A percentile compares a stretch with the other conserved stretches of the same genome.
These are phyloP conservation scores for Odiellus spinosus DNA, from an alignment of 2,888 invertebrate species.

Conservation along the genomic window DNA sequence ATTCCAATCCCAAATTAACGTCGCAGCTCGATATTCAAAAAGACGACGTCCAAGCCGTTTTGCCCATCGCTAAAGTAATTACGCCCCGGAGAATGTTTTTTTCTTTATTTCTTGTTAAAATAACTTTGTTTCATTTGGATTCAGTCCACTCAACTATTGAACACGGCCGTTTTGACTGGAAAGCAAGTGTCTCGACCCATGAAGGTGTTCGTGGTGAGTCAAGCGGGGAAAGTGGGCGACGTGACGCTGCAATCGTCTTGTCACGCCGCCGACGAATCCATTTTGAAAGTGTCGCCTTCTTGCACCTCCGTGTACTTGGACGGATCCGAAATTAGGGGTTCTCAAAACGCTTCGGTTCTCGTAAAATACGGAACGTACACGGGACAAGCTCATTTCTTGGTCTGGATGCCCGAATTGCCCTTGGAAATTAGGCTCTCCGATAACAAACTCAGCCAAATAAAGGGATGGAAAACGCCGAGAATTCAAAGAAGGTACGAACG, in stretches of 20 bases:
- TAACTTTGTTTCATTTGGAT: constrained; percentile 25
- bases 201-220: constrained; percentile 87
- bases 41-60: constrained; percentile 80
- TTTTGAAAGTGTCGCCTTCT: constrained; percentile 86
- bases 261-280: constrained; percentile 86
- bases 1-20: constrained; percentile 46
- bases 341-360: constrained; percentile 81
- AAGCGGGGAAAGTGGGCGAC: constrained; percentile 84
- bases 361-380: constrained; percentile 65
- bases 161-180: constrained; percentile 86
- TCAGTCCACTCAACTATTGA: constrained; percentile 87
- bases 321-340: constrained; percentile 84
- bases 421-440: constrained; percentile 78
- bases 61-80: constrained; percentile 85
- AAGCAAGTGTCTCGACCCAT: constrained; percentile 84
- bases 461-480: constrained; percentile 78
- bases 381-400: constrained; percentile 71
- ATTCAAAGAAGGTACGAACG: constrained; percentile 12
- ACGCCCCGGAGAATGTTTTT: no score
- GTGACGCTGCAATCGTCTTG: constrained; percentile 88
- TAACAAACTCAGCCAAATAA: constrained; percentile 74
- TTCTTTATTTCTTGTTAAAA: no score
- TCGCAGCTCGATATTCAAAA: constrained; percentile 76
- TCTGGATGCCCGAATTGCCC: constrained; percentile 94
- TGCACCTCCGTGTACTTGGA: constrained; percentile 93